A percentile compares a stretch with the other conserved stretches of the same genome.
Evolutionary conservation across 2,797 vertebrate genomes (phyloP).

Genomic region (Vipera ursinii): DNA sequence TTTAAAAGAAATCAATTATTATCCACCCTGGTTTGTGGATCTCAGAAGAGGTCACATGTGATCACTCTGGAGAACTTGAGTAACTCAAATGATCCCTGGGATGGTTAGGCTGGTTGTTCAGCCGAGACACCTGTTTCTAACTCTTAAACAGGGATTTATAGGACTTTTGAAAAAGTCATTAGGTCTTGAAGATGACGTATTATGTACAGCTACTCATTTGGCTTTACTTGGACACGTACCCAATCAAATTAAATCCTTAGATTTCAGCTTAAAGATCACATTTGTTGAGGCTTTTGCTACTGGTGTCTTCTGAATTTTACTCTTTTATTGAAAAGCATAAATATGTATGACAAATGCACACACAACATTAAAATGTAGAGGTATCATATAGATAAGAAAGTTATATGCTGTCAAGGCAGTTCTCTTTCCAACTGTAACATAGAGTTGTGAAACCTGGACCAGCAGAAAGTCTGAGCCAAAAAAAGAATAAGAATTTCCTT

Average conservation of each 20-base stretch:
- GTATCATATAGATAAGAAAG: neutral
- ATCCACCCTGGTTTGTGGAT: neutral
- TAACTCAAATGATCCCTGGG: neutral
- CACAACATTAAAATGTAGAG: neutral
- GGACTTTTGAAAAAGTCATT: neutral
- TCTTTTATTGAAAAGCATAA: neutral
- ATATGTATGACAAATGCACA: neutral
- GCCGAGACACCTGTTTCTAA: neutral
- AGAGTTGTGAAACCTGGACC: neutral
- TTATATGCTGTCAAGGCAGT: neutral
- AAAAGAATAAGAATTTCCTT: neutral
- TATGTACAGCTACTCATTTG: neutral
- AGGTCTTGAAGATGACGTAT: neutral
- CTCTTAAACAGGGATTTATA: neutral
- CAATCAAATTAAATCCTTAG: neutral
- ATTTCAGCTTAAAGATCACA: neutral
- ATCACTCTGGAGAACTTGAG: neutral
- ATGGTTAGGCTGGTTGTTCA: neutral
- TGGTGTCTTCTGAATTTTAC: neutral
- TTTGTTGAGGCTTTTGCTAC: neutral
- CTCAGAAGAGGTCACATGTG: neutral
- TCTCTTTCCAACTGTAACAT: neutral
- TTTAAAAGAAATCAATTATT: no score
- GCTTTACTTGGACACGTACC: neutral
- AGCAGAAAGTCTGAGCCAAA: neutral